phyloP scores from a whole-genome alignment of 2,113 vertebrate genomes.

The Nymphicus hollandicus region DNA sequence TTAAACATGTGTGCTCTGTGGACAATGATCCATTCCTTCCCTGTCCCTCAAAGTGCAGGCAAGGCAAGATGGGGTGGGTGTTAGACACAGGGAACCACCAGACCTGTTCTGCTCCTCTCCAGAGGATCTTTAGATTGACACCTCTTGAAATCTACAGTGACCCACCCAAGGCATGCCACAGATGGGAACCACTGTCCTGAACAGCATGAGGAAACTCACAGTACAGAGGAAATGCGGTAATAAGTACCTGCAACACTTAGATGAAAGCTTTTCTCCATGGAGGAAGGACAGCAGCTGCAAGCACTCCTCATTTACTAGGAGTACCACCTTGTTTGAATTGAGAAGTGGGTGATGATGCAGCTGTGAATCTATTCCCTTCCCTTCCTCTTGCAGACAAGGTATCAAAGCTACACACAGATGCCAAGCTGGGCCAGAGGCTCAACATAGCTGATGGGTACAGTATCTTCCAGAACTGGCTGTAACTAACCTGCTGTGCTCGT shows the following conservation, averaged over 20 bases:
- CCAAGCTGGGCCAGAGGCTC: background rate
- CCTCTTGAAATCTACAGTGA: background rate
- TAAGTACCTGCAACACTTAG: background rate
- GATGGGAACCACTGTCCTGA: background rate
- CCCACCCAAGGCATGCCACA: background rate
- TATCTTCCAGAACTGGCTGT: background rate
- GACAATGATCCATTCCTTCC: background rate
- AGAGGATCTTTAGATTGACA: background rate
- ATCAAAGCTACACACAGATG: background rate
- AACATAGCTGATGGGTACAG: background rate
- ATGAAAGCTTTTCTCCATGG: background rate
- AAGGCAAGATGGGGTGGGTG: background rate
- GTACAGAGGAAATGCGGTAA: background rate
- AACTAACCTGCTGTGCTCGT: background rate
- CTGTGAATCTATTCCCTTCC: background rate
- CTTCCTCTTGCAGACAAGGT: background rate
- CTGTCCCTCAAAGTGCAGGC: background rate
- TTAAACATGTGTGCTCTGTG: background rate
- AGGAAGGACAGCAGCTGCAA: conserved; percentile 32
- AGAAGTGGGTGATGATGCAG: conserved; percentile 12
- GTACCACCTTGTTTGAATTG: background rate
- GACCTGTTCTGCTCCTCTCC: background rate
- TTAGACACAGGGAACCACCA: background rate
- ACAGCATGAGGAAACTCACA: background rate
- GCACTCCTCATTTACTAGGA: background rate